A percentile compares a stretch with the other conserved stretches of the same genome.
phyloP scores from a whole-genome alignment of 2,113 vertebrate species.

The Bombycilla garrulus region DNA sequence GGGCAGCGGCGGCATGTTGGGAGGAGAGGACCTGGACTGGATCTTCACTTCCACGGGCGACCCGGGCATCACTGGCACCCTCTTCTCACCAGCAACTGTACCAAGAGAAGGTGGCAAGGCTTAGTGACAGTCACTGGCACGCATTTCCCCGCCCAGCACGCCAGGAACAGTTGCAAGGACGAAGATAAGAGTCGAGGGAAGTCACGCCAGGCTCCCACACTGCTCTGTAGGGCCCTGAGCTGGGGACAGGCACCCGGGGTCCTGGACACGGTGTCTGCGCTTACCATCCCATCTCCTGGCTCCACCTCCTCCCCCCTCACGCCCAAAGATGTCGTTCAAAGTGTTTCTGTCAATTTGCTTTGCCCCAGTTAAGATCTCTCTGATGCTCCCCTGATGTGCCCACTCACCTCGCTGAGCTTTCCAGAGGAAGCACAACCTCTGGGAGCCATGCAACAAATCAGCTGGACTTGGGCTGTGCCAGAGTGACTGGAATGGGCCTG shows the following conservation, averaged over 20 bases:
- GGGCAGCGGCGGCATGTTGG: conserved; percentile 92
- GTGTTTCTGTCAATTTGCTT: background rate
- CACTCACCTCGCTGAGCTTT: rapidly evolving
- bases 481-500: background rate
- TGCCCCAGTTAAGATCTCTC: background rate
- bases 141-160: background rate
- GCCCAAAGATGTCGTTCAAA: background rate
- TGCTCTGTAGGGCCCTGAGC: rapidly evolving
- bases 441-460: background rate
- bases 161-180: background rate
- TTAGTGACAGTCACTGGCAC: background rate
- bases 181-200: background rate
- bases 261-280: rapidly evolving
- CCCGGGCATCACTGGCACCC: conserved; percentile 95
- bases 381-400: rapidly evolving
- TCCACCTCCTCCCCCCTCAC: rapidly evolving
- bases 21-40: conserved; percentile 92
- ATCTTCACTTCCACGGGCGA: conserved; percentile 98
- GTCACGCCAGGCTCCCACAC: rapidly evolving
- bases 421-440: background rate
- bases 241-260: background rate
- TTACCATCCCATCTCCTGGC: background rate
- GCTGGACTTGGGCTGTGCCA: background rate
- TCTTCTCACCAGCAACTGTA: conserved; percentile 93
- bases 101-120: background rate